These are phyloP conservation scores for Nansenia antarctica DNA, from an alignment of 2,113 vertebrate genomes.

Conservation along the genomic window DNA sequence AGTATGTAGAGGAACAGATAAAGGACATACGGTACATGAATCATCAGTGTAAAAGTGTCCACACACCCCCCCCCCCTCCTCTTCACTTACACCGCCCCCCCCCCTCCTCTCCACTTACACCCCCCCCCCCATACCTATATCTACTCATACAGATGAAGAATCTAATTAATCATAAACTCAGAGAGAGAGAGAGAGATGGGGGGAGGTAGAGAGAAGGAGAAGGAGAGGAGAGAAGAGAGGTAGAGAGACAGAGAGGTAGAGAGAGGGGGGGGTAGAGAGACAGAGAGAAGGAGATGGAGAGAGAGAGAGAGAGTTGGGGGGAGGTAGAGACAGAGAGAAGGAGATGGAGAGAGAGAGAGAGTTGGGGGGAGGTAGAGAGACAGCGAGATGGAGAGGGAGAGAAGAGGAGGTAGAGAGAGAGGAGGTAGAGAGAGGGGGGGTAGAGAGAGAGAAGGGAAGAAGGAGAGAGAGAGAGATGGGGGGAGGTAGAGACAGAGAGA, in stretches of 20 bases:
- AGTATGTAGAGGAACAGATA: no score
- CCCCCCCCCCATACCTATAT: background rate
- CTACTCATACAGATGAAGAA: slow-evolving; percentile 35
- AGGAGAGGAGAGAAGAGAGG: background rate
- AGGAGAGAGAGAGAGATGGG: background rate
- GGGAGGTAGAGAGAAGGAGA: background rate
- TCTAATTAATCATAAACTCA: slow-evolving; percentile 15
- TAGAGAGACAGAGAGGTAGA: slow-evolving; percentile 1
- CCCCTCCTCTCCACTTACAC: no score
- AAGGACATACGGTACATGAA: no score
- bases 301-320: background rate
- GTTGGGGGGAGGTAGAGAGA: background rate
- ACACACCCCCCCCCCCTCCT: no score
- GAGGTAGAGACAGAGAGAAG: background rate
- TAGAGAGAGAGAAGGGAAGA: background rate
- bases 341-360: background rate
- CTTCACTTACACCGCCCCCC: background rate
- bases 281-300: background rate
- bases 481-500: no score
- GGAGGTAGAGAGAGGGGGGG: background rate
- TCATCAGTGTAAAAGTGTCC: no score
- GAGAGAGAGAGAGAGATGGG: background rate
- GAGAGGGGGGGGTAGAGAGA: background rate
- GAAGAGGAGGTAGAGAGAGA: background rate
- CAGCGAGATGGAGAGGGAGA: background rate